Conservation (phyloP, 2,888 invertebrate genomes). For the Melieria crassipennis region DNA sequence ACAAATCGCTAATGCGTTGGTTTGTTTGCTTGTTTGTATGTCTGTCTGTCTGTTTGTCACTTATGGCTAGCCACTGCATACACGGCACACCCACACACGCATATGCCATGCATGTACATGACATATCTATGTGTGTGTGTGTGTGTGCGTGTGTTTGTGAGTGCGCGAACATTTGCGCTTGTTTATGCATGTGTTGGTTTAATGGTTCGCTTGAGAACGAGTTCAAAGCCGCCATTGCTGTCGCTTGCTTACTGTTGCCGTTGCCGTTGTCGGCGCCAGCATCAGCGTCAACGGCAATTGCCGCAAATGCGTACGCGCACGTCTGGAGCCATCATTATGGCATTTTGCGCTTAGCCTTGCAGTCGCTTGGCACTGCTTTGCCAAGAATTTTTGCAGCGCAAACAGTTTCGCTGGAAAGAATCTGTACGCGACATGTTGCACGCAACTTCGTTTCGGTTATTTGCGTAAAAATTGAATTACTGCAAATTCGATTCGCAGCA, state of each 20-base stretch:
- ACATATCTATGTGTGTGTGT: neutral
- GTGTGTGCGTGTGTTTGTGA: neutral
- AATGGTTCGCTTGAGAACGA: neutral
- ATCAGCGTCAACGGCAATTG: too few species aligned
- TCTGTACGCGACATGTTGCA: neutral
- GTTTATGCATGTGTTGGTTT: neutral
- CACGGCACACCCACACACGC: neutral
- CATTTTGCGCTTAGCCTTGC: slow-evolving; percentile 3
- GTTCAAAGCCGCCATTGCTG: too few species aligned
- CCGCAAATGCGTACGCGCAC: neutral
- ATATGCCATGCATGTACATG: slow-evolving; percentile 1
- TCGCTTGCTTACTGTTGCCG: too few species aligned
- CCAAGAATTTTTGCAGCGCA: neutral
- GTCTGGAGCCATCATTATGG: slow-evolving; percentile 30
- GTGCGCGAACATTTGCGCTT: neutral
- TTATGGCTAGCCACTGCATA: too few species aligned
- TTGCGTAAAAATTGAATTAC: too few species aligned
- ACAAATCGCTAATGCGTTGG: too few species aligned
- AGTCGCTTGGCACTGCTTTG: neutral
- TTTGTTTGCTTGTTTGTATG: too few species aligned
- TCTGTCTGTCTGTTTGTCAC: too few species aligned
- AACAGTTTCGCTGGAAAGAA: too few species aligned
- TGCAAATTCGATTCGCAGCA: too few species aligned
- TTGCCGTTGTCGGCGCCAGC: too few species aligned
- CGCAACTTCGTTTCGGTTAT: too few species aligned